Evolutionary conservation across 2,797 vertebrate genomes (phyloP).

Genomic region (Buphagus erythrorhynchus): DNA sequence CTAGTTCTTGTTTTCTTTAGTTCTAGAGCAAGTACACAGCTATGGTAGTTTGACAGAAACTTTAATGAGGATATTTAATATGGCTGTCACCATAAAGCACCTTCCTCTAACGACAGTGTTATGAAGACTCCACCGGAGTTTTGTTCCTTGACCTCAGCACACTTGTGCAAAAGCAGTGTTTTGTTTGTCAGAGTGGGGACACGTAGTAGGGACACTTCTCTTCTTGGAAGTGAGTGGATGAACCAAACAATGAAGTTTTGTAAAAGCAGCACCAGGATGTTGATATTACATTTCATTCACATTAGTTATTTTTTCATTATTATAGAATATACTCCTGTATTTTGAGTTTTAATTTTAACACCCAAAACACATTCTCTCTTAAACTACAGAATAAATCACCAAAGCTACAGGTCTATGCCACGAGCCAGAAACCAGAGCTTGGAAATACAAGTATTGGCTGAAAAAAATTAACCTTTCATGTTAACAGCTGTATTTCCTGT

Average conservation of each 20-base stretch:
- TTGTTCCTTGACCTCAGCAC: neutral
- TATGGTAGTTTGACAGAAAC: neutral
- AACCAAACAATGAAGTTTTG: neutral
- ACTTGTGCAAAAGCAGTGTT: neutral
- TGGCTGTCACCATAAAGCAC: neutral
- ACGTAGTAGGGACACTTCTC: neutral
- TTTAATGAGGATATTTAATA: neutral
- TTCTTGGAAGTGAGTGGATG: neutral
- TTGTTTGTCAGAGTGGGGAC: neutral
- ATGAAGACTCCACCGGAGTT: fast-evolving
- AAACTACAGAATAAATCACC: neutral
- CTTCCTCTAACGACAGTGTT: neutral
- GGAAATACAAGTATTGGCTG: neutral
- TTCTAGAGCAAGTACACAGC: neutral
- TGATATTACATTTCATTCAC: neutral
- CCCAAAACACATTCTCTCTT: neutral
- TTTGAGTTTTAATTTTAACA: neutral
- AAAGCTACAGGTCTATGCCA: neutral
- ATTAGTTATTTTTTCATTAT: neutral
- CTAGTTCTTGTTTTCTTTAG: neutral
- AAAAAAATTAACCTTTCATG: neutral
- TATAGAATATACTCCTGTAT: neutral
- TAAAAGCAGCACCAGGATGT: neutral
- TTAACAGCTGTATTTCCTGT: neutral
- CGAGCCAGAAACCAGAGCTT: neutral